These are phyloP conservation scores for Drosophila kanapiae DNA, from an alignment of 1,140 invertebrate genomes.

Conservation along the genomic window DNA sequence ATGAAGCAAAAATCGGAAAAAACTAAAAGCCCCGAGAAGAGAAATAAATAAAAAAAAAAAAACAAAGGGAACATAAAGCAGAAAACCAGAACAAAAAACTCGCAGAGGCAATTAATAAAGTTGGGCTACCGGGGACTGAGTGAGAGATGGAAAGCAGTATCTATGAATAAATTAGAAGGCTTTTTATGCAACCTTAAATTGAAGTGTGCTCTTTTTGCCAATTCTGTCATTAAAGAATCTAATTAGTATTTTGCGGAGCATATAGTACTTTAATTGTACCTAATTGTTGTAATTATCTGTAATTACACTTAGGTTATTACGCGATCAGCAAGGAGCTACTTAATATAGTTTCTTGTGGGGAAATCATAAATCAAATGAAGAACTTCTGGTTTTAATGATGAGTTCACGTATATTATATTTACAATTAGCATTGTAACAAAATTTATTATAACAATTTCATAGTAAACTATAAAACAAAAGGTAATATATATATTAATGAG, in stretches of 20 bases:
- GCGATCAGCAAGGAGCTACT: not conserved
- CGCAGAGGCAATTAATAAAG: conserved; percentile 49
- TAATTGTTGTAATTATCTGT: conserved; percentile 24
- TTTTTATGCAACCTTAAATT: conserved; percentile 38
- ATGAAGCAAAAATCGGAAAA: conserved; percentile 4
- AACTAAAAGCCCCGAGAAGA: conserved; percentile 25
- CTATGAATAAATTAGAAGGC: conserved; percentile 46
- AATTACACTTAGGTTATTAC: conserved; percentile 7
- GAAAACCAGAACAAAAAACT: conserved; percentile 15
- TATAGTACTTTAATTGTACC: conserved; percentile 4
- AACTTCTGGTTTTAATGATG: not conserved
- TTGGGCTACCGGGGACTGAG: conserved; percentile 4
- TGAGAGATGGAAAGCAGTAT: conserved; percentile 31
- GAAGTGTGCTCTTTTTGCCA: conserved; percentile 9
- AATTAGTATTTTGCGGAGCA: conserved; percentile 21
- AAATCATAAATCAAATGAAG: conserved; percentile 1
- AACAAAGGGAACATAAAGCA: conserved; percentile 23
- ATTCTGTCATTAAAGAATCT: conserved; percentile 22
- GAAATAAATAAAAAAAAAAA: not conserved
- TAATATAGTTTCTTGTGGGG: not conserved
- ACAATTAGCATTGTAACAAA: too few species aligned
- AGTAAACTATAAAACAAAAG: too few species aligned
- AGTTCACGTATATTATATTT: not conserved
- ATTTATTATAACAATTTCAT: too few species aligned
- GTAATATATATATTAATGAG: too few species aligned